Conservation (phyloP, 2,113 vertebrate species). For the Hoplias malabaricus region DNA sequence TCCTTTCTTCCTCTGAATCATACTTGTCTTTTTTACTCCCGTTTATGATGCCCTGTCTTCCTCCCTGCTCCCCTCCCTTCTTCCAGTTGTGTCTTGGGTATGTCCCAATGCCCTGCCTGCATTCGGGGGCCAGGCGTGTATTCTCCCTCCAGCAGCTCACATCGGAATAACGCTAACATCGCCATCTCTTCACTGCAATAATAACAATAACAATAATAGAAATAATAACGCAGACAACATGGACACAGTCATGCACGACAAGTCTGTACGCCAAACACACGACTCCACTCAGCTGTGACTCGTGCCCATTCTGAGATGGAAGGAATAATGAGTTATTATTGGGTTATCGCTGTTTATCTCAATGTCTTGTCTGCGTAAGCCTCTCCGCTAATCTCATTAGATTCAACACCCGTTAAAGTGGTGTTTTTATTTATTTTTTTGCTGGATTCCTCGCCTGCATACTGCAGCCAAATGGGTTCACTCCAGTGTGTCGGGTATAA, state of each 20-base stretch:
- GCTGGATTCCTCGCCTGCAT: slow-evolving; percentile 59
- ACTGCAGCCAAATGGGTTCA: slow-evolving; percentile 67
- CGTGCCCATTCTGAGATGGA: slow-evolving; percentile 57
- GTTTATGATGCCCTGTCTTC: slow-evolving; percentile 3
- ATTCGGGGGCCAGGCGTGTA: slow-evolving; percentile 21
- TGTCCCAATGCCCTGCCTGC: not conserved
- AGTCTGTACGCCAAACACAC: slow-evolving; percentile 47
- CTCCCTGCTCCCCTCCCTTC: slow-evolving; percentile 1
- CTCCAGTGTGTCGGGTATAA: slow-evolving; percentile 61
- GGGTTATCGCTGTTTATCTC: slow-evolving; percentile 73
- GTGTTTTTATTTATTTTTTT: too few relatives aligned
- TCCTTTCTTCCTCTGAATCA: not conserved
- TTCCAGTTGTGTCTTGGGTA: slow-evolving; percentile 11
- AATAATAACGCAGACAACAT: slow-evolving; percentile 11
- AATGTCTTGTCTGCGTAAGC: slow-evolving; percentile 60
- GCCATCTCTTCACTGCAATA: not conserved
- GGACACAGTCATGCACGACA: slow-evolving; percentile 10
- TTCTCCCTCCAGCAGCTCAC: not conserved
- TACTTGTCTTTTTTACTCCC: not conserved
- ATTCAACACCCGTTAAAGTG: slow-evolving; percentile 74
- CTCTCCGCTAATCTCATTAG: slow-evolving; percentile 75
- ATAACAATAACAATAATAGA: not conserved
- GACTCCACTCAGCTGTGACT: slow-evolving; percentile 58
- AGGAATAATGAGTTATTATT: slow-evolving; percentile 71
- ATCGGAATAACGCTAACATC: not conserved